Conservation (phyloP, 2,888 invertebrate species). For the Ophonus ardosiacus region DNA sequence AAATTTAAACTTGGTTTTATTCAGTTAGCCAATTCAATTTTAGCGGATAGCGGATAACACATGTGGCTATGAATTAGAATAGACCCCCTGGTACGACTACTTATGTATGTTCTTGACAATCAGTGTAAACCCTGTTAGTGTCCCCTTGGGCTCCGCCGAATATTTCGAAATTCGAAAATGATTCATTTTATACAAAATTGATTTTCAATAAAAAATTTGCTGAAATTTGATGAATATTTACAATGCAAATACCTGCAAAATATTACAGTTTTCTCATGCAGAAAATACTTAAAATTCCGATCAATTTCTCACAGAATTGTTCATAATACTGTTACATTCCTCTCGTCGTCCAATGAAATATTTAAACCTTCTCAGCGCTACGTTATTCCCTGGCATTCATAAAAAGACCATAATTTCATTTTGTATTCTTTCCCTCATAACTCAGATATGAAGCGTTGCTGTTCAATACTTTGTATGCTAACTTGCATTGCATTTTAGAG, state of each 20-base stretch:
- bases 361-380: background rate
- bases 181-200: no score
- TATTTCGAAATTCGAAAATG: no score
- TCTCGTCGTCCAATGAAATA: conserved; percentile 35
- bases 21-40: no score
- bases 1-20: no score
- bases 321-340: conserved; percentile 27
- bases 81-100: no score
- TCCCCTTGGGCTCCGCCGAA: no score
- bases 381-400: conserved; percentile 25
- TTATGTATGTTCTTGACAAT: no score
- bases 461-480: conserved; percentile 29
- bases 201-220: background rate
- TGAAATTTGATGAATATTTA: background rate
- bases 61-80: no score
- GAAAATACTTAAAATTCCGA: background rate
- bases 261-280: background rate
- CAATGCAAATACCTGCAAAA: background rate
- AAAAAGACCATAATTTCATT: conserved; percentile 39
- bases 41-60: no score
- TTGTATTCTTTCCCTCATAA: conserved; percentile 5
- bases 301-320: conserved; percentile 15
- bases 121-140: no score
- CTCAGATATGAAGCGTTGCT: background rate
- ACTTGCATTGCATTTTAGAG: background rate